These are phyloP conservation scores for Drosophila lacertosa DNA, from an alignment of 1,140 invertebrate genomes.

Conservation along the genomic window DNA sequence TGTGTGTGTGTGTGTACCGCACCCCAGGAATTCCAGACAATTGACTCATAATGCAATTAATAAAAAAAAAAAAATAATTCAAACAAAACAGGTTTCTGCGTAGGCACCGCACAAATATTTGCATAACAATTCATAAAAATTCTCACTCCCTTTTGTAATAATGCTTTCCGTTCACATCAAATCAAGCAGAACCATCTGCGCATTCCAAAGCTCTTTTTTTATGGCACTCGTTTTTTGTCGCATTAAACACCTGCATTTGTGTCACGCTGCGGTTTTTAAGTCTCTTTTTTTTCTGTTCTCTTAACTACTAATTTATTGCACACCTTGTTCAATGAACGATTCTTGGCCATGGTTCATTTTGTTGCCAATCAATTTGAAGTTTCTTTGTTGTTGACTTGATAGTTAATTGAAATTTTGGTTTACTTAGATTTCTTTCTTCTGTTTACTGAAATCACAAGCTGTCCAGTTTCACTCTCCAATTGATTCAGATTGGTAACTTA, in stretches of 20 bases:
- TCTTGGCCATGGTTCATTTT: constrained; percentile 4
- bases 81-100: constrained; percentile 54
- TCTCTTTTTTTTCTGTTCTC: constrained; percentile 16
- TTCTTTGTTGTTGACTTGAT: neutral
- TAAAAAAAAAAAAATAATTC: constrained; percentile 37
- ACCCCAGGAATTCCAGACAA: constrained; percentile 65
- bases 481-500: neutral
- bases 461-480: neutral
- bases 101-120: constrained; percentile 36
- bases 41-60: constrained; percentile 61
- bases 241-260: constrained; percentile 33
- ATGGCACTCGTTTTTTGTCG: constrained; percentile 1
- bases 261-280: constrained; percentile 7
- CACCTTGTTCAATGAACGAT: neutral
- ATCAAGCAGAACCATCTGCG: constrained; percentile 63
- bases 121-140: constrained; percentile 38
- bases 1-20: constrained; percentile 24
- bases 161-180: constrained; percentile 58
- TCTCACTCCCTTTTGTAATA: constrained; percentile 8
- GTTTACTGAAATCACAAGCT: constrained; percentile 3
- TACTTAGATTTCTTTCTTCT: neutral
- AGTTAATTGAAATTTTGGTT: constrained; percentile 16
- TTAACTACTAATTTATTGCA: constrained; percentile 10
- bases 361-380: neutral
- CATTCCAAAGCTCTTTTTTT: constrained; percentile 43